Base-by-base conservation (phyloP, 2,113 vertebrate species). In the Ramphastos sulfuratus region DNA sequence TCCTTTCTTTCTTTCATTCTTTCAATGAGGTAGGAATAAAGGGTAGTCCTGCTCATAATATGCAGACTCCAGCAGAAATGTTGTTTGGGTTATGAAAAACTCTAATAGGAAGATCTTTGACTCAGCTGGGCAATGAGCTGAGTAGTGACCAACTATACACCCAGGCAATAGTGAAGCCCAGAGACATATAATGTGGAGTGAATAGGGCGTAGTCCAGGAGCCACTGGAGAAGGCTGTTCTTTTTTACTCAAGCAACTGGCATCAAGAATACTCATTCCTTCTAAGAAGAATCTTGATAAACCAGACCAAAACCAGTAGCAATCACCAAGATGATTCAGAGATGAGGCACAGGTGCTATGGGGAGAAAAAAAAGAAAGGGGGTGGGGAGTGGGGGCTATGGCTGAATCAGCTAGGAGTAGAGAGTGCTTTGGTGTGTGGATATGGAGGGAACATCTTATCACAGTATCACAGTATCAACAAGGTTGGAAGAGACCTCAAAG, bases 31-130 rank as follows among this genome's bases (percentile, higher is more conserved):
- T 44, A 17, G 44, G 44, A 44, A 17, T 16, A 44, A 42, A 44
- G 12, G 12, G 4, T 12, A 55, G 15, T 7, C 21, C 10, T 88
- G 21, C 6, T 28, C 3, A 23, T 37, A n/a, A 7, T 28, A 55
- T 6, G 11, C 12, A 75, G 15, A 46, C 7, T 20, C 9, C 14
- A 44, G 4, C 7, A 55, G 19, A 44, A 48, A 66, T 52, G 8
- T 5, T 42, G 21, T 8, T 2, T 2, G 14, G 19, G 4, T 3
- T 65, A 7, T 8, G 4, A 80, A 23, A 14, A 67, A 16, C 3
- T 61, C 17, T 60, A 14, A 28, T 14, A 21, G 28, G 16, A 58
- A n/a, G 16, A 50, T 7, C 16, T 42, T 42, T 17, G 10, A 16
- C 19, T 48, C 56, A 37, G 23, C 12, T 2, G 2, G 24, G 6